phyloP scores from a whole-genome alignment of 2,888 invertebrate genomes.

The Bibio marci region DNA sequence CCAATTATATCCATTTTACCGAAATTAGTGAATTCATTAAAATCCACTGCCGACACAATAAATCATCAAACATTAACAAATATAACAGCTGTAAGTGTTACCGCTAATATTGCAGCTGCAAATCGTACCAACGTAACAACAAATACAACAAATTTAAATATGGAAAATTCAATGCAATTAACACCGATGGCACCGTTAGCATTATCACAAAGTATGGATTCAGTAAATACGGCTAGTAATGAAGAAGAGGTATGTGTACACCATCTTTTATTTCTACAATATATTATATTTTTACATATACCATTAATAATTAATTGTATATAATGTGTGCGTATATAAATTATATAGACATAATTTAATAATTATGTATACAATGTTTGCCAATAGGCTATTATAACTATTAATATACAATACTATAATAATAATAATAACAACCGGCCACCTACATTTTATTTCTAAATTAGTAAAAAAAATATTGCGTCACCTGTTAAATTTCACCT shows the following conservation, averaged over 20 bases:
- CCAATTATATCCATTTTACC: neutral
- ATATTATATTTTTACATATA: no score
- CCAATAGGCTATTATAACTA: no score
- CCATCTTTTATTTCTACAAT: no score
- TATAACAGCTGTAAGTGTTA: constrained; percentile 20
- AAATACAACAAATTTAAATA: constrained; percentile 15
- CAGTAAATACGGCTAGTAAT: constrained; percentile 85
- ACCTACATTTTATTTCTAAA: no score
- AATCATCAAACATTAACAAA: constrained; percentile 9
- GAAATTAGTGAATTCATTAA: constrained; percentile 4
- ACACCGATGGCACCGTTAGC: constrained; percentile 56
- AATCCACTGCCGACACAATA: constrained; percentile 6
- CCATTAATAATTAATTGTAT: no score
- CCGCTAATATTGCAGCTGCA: constrained; percentile 14
- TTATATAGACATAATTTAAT: no score
- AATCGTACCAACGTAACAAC: neutral
- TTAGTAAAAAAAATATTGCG: no score
- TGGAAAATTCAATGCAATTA: constrained; percentile 35
- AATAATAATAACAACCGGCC: no score
- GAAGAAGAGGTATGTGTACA: constrained; percentile 84
- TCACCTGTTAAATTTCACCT: no score
- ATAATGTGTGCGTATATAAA: no score
- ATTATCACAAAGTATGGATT: constrained; percentile 88
- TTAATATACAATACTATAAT: no score
- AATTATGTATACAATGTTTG: no score